phyloP scores from a whole-genome alignment of 2,797 vertebrate genomes.

The Phrynocephalus guinanensis region DNA sequence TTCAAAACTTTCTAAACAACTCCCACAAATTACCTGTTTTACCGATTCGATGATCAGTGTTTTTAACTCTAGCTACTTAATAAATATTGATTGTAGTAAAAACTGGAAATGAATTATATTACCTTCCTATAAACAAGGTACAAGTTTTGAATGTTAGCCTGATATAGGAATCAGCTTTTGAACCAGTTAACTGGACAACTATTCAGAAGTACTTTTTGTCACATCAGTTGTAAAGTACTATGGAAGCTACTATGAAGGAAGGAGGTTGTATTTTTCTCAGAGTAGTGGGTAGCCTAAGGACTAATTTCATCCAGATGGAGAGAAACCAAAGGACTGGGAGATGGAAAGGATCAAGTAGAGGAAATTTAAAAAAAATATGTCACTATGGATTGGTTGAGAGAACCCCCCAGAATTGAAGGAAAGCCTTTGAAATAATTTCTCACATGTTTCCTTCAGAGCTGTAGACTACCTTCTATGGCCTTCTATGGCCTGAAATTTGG shows the following conservation, averaged over 20 bases:
- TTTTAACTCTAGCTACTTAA: background rate
- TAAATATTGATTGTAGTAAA: background rate
- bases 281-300: background rate
- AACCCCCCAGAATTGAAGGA: background rate
- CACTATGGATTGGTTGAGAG: background rate
- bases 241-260: background rate
- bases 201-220: background rate
- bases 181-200: background rate
- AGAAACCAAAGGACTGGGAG: background rate
- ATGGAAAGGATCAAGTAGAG: background rate
- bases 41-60: background rate
- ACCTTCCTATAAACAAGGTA: background rate
- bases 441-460: background rate
- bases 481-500: background rate
- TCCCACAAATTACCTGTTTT: background rate
- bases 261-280: background rate
- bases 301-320: background rate
- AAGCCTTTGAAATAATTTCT: background rate
- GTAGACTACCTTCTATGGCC: background rate
- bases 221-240: background rate
- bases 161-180: constrained; percentile 1
- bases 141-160: background rate
- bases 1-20: constrained; percentile 16
- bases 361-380: background rate
- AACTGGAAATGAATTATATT: background rate